These are phyloP conservation scores for Formica selysi DNA, from an alignment of 1,140 invertebrate species.

Conservation along the genomic window DNA sequence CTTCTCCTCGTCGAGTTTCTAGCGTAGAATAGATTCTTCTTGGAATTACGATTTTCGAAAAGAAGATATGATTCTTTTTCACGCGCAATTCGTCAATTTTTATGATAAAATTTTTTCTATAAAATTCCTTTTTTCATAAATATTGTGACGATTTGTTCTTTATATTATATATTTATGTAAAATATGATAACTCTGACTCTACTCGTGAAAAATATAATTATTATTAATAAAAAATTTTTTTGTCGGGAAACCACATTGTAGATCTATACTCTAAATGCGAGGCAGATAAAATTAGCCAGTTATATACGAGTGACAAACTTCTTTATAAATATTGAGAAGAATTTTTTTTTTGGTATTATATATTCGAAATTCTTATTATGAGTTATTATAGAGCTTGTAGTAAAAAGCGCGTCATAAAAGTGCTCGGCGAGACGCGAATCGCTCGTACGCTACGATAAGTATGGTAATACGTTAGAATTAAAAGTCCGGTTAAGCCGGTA, in stretches of 20 bases:
- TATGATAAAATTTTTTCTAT: background rate
- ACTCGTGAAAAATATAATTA: background rate
- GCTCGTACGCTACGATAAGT: conserved; percentile 81
- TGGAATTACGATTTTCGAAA: conserved; percentile 9
- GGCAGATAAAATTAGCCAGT: background rate
- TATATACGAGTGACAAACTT: background rate
- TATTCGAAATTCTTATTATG: background rate
- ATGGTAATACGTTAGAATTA: conserved; percentile 86
- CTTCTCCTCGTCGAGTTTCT: conserved; percentile 57
- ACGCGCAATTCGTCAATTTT: background rate
- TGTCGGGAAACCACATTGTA: background rate
- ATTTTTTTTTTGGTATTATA: conserved; percentile 26
- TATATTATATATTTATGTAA: background rate
- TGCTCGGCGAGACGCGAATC: conserved; percentile 67
- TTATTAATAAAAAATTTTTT: background rate
- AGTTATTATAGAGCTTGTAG: conserved; percentile 15
- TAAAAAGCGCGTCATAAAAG: conserved; percentile 41
- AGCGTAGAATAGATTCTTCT: conserved; percentile 8
- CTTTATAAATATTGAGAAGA: background rate
- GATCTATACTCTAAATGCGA: background rate
- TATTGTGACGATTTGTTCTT: background rate
- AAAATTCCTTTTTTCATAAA: conserved; percentile 12
- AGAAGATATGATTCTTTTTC: conserved; percentile 1
- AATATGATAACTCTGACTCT: background rate
- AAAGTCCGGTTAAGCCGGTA: conserved; percentile 84